A percentile compares a stretch with the other conserved stretches of the same genome.
phyloP scores from a whole-genome alignment of 2,888 invertebrate genomes.

The Dendrolimus houi region DNA sequence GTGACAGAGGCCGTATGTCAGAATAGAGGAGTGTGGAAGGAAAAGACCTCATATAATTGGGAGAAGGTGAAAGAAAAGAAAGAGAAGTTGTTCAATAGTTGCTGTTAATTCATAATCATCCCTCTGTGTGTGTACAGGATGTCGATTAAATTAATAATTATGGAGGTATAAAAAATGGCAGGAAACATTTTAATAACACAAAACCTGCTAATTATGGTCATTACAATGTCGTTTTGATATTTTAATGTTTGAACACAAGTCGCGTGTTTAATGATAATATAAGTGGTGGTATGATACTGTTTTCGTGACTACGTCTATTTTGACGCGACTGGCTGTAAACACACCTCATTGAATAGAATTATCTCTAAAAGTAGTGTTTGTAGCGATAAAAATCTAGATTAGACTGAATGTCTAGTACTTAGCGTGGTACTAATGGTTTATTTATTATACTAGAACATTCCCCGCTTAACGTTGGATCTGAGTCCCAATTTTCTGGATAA shows the following conservation, averaged over 20 bases:
- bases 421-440: neutral
- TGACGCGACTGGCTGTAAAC: slow-evolving; percentile 31
- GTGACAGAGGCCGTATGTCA: no score
- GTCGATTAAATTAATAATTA: neutral
- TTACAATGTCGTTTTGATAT: slow-evolving; percentile 11
- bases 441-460: no score
- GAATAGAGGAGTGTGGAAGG: no score
- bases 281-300: slow-evolving; percentile 8
- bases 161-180: neutral
- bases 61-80: no score
- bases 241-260: slow-evolving; percentile 18
- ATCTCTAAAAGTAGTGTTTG: neutral
- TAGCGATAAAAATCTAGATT: neutral
- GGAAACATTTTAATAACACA: neutral
- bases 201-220: neutral
- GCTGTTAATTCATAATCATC: no score
- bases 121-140: no score
- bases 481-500: no score
- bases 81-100: no score
- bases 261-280: slow-evolving; percentile 23
- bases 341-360: slow-evolving; percentile 21
- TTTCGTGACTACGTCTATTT: slow-evolving; percentile 30
- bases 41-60: no score
- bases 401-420: neutral
- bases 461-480: no score